phyloP scores from a whole-genome alignment of 2,888 invertebrate species.

The Aplocera efformata region DNA sequence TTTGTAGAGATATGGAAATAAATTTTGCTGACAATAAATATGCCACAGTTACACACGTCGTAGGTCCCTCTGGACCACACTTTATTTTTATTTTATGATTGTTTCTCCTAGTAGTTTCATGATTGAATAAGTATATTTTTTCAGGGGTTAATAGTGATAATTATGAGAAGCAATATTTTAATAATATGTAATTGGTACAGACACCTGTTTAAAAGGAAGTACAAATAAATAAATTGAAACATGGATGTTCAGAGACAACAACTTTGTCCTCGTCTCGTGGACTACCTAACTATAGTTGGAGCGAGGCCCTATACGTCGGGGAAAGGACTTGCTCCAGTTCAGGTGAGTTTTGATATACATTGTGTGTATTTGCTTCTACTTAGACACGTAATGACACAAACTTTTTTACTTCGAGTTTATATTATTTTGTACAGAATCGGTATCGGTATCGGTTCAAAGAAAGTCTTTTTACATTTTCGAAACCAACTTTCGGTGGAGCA shows the following conservation, averaged over 20 bases:
- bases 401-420: too few relatives aligned
- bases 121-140: conserved; percentile 26
- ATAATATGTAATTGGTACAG: conserved; percentile 61
- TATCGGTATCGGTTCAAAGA: too few relatives aligned
- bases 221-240: conserved; percentile 44
- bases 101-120: too few relatives aligned
- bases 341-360: too few relatives aligned
- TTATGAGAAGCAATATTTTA: conserved; percentile 75
- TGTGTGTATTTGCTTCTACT: too few relatives aligned
- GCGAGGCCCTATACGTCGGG: conserved; percentile 86
- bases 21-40: too few relatives aligned
- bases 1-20: too few relatives aligned
- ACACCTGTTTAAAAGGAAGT: conserved; percentile 39
- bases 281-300: conserved; percentile 98
- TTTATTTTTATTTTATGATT: conserved; percentile 12
- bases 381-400: too few relatives aligned
- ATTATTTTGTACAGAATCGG: too few relatives aligned
- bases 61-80: not conserved
- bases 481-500: not conserved
- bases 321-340: conserved; percentile 86
- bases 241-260: conserved; percentile 87
- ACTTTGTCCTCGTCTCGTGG: conserved; percentile 92
- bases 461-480: not conserved
- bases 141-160: conserved; percentile 59
- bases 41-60: too few relatives aligned